Evolutionary conservation across 1,140 invertebrate species (phyloP).

Genomic region (Neodiprion virginianus): DNA sequence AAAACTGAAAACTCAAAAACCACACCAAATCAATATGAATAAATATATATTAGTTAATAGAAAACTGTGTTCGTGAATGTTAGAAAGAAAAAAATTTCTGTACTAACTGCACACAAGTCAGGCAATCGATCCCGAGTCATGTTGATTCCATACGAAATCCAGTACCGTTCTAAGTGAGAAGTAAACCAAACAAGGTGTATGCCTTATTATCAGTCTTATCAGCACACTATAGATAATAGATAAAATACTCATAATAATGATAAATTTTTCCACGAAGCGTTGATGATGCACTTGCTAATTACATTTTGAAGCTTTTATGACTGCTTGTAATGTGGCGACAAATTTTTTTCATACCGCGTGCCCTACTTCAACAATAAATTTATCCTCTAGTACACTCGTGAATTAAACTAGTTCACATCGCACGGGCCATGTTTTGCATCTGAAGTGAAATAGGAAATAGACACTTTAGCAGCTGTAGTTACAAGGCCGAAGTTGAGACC

Average conservation of each 20-base stretch:
- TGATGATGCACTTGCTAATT: background rate
- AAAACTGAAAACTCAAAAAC: background rate
- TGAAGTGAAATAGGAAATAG: constrained; percentile 53
- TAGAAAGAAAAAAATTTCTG: constrained; percentile 23
- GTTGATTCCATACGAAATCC: constrained; percentile 22
- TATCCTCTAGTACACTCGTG: background rate
- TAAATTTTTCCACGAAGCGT: background rate
- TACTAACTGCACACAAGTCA: constrained; percentile 55
- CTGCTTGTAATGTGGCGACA: background rate
- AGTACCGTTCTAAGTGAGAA: background rate
- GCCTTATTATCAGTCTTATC: constrained; percentile 43
- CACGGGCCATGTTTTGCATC: constrained; percentile 48
- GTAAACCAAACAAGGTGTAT: background rate
- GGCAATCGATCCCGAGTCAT: constrained; percentile 58
- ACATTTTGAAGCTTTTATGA: background rate
- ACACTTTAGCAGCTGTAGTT: constrained; percentile 43
- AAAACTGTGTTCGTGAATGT: background rate
- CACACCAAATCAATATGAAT: background rate
- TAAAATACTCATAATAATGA: constrained; percentile 34
- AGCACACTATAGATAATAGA: constrained; percentile 37
- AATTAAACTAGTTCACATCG: constrained; percentile 24
- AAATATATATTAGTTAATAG: background rate
- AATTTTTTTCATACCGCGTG: background rate
- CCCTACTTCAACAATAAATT: background rate
- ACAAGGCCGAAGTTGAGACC: constrained; percentile 39